These are phyloP conservation scores for Cinclus cinclus DNA, from an alignment of 2,113 vertebrate species.

Conservation along the genomic window DNA sequence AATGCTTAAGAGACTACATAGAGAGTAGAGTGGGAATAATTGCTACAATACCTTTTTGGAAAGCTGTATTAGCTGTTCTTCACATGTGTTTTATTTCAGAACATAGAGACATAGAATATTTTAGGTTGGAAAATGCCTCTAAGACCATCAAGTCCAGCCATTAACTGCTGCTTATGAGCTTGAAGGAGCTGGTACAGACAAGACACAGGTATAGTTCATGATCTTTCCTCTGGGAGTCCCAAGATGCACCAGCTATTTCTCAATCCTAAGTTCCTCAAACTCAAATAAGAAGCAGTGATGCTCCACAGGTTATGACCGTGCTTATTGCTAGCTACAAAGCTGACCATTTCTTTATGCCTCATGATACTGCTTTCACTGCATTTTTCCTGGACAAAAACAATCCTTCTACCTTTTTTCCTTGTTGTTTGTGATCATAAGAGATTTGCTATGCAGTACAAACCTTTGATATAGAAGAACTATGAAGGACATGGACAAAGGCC, in stretches of 20 bases:
- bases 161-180: background rate
- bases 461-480: background rate
- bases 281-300: background rate
- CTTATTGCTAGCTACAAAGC: background rate
- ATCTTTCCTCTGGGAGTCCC: background rate
- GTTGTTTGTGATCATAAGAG: background rate
- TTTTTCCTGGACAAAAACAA: background rate
- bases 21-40: background rate
- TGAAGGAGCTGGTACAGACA: background rate
- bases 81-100: background rate
- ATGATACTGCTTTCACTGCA: background rate
- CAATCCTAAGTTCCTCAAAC: background rate
- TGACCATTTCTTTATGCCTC: background rate
- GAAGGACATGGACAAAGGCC: background rate
- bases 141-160: background rate
- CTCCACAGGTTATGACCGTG: background rate
- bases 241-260: background rate
- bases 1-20: background rate
- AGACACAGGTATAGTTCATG: background rate
- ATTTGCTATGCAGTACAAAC: background rate
- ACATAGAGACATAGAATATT: accelerated
- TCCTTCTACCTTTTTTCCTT: background rate
- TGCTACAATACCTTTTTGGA: background rate
- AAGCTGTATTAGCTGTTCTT: background rate
- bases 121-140: background rate